Percentiles rank a stretch among this genome's conserved stretches.
Evolutionary conservation across 2,113 vertebrate genomes (phyloP).

Genomic region (Leiothrix lutea): DNA sequence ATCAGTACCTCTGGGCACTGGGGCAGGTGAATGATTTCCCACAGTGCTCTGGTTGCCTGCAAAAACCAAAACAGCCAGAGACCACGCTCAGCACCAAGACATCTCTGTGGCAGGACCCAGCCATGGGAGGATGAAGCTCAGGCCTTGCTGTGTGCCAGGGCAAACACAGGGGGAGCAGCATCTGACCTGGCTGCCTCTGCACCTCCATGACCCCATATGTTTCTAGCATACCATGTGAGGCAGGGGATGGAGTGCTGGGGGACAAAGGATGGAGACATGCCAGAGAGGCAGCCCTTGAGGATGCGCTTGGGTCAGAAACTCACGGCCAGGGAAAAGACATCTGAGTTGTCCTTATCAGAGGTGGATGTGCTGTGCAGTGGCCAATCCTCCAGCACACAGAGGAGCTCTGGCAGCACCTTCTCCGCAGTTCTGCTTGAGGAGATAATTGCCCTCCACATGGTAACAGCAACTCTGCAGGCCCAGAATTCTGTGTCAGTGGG

Average conservation of each 20-base stretch:
- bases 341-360: background rate
- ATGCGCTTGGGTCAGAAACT: background rate
- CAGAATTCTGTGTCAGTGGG: background rate
- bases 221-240: background rate
- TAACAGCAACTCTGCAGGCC: background rate
- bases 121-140: background rate
- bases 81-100: rapidly evolving
- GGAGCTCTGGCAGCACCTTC: background rate
- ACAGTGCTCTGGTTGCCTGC: background rate
- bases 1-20: background rate
- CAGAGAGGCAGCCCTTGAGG: background rate
- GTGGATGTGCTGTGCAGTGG: background rate
- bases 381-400: background rate
- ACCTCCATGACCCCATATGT: background rate
- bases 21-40: background rate
- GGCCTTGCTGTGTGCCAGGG: background rate
- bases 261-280: background rate
- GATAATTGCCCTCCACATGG: background rate
- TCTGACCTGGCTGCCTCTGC: background rate
- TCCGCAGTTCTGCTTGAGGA: background rate
- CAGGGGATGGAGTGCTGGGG: background rate
- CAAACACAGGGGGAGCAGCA: background rate
- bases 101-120: too few species aligned
- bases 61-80: background rate
- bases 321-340: background rate